Percentiles rank a stretch among this genome's conserved stretches.
Conservation (phyloP, 2,797 vertebrate species). For the Chrosomus eos region DNA sequence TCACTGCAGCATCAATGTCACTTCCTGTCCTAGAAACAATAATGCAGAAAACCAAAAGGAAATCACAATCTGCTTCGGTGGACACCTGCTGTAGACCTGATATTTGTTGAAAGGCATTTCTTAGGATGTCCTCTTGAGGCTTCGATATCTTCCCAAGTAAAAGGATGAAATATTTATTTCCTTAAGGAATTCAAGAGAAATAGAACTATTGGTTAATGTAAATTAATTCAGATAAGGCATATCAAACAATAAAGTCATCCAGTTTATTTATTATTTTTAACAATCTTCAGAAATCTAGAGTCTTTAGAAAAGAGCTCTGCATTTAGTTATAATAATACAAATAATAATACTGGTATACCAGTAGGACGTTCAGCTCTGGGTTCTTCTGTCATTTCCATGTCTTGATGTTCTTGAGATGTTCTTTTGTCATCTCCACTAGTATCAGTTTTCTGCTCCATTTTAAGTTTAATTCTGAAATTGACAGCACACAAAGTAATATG, state of each 20-base stretch:
- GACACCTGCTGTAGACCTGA: background rate
- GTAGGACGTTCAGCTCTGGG: accelerated
- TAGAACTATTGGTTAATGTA: background rate
- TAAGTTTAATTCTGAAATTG: constrained; percentile 6
- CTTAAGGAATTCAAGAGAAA: background rate
- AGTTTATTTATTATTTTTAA: background rate
- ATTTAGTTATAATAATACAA: no score
- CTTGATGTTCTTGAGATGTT: no score
- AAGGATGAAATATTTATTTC: background rate
- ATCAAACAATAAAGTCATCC: background rate
- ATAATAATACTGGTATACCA: background rate
- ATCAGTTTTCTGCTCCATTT: background rate
- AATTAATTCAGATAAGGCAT: background rate
- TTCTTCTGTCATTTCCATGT: accelerated
- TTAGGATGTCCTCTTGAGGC: background rate
- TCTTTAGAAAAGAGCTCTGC: background rate
- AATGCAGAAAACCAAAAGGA: background rate
- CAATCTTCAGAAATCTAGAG: background rate
- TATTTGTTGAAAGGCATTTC: background rate
- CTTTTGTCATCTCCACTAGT: no score
- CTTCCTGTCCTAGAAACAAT: background rate
- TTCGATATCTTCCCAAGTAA: background rate
- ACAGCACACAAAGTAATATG: background rate
- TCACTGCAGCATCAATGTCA: constrained; percentile 10
- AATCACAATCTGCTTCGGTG: background rate